Percentiles rank a stretch among this genome's conserved stretches.
phyloP scores from a whole-genome alignment of 2,113 vertebrate species.

The Nettapus auritus region DNA sequence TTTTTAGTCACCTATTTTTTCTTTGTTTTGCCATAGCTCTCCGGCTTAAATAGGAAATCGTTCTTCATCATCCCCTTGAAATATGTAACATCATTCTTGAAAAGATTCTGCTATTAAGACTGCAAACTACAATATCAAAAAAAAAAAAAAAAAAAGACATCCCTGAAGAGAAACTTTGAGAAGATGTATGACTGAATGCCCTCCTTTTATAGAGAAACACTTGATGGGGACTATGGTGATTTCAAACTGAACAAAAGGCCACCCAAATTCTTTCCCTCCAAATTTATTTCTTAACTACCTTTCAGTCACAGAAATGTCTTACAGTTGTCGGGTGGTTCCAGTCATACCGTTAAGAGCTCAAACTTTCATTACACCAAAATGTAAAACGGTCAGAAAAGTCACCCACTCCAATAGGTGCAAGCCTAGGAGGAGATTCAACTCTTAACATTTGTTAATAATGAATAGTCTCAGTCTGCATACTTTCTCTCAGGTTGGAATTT shows the following conservation, averaged over 20 bases:
- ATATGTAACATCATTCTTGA: neutral
- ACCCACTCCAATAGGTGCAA: neutral
- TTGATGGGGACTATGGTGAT: constrained; percentile 5
- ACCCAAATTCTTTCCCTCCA: constrained; percentile 29
- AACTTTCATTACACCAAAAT: constrained; percentile 55
- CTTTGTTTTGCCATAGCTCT: neutral
- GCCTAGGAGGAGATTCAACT: neutral
- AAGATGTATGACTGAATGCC: constrained; percentile 52
- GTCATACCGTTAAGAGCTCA: constrained; percentile 13
- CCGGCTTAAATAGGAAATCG: neutral
- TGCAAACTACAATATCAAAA: neutral
- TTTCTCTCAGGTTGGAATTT: constrained; percentile 13
- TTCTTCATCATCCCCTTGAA: neutral
- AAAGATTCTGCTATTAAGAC: constrained; percentile 5
- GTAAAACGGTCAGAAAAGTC: constrained; percentile 46
- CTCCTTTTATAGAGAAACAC: constrained; percentile 27
- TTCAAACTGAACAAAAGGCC: constrained; percentile 49
- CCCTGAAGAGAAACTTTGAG: constrained; percentile 36
- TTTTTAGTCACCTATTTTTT: too few relatives aligned
- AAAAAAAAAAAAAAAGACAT: constrained; percentile 11
- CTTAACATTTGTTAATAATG: constrained; percentile 43
- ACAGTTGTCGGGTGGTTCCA: constrained; percentile 21
- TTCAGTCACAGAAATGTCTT: constrained; percentile 31
- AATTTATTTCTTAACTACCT: constrained; percentile 55
- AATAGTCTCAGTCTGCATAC: constrained; percentile 3